phyloP scores from a whole-genome alignment of 2,113 vertebrate genomes.

The Sylvietta virens region DNA sequence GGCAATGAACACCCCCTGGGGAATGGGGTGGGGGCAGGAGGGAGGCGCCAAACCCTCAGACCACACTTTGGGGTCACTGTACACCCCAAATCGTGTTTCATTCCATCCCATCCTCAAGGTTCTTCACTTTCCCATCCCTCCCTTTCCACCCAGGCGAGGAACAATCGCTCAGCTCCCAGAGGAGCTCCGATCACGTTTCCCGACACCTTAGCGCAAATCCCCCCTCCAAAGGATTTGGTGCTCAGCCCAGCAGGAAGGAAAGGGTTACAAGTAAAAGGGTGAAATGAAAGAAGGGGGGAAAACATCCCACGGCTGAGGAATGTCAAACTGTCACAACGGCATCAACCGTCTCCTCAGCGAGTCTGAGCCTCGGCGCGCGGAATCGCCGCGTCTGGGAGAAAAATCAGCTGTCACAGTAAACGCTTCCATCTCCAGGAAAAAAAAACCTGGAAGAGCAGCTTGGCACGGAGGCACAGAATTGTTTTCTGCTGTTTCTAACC shows the following conservation, averaged over 20 bases:
- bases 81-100: neutral
- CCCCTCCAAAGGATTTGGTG: neutral
- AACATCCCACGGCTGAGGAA: conserved; percentile 1
- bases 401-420: conserved; percentile 10
- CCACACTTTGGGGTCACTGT: fast-evolving
- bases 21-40: neutral
- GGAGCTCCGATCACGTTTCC: neutral
- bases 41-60: neutral
- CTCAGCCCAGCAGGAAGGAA: neutral
- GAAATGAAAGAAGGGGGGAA: neutral
- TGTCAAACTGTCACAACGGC: conserved; percentile 22
- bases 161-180: neutral
- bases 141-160: neutral
- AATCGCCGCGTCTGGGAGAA: neutral
- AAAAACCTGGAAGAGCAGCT: neutral
- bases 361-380: neutral
- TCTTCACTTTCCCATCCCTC: neutral
- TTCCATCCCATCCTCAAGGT: neutral
- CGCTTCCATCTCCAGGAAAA: conserved; percentile 10
- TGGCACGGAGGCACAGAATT: neutral
- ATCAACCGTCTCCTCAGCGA: conserved; percentile 45
- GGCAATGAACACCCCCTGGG: neutral
- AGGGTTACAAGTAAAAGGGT: neutral
- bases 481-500: neutral
- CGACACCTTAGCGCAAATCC: neutral